Evolutionary conservation across 2,888 invertebrate species (phyloP).

Genomic region (Sepioteuthis lessoniana): DNA sequence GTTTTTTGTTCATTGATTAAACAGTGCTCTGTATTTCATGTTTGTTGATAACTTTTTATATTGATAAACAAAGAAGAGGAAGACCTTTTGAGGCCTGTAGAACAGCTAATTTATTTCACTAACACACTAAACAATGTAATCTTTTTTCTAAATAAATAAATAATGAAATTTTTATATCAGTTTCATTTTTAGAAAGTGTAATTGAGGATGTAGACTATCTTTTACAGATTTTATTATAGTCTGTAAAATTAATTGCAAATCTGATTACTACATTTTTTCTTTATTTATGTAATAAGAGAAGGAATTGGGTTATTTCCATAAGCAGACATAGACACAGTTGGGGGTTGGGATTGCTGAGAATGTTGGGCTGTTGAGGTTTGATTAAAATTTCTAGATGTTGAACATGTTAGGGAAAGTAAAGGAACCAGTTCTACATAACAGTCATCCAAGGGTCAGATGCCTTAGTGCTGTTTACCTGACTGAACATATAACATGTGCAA

Average conservation of each 20-base stretch:
- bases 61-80: background rate
- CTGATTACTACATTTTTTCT: background rate
- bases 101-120: background rate
- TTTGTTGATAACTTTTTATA: background rate
- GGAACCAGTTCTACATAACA: conserved; percentile 33
- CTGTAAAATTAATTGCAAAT: background rate
- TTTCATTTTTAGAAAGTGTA: too few relatives aligned
- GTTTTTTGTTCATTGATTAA: background rate
- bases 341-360: background rate
- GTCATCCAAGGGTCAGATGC: conserved; percentile 14
- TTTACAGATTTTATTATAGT: background rate
- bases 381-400: background rate
- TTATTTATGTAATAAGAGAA: background rate
- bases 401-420: background rate
- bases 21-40: background rate
- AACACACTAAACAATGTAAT: background rate
- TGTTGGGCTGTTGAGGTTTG: background rate
- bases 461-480: background rate
- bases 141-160: too few relatives aligned
- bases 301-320: background rate
- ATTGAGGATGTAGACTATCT: background rate
- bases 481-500: background rate
- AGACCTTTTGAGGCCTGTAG: background rate
- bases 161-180: too few relatives aligned
- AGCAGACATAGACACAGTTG: background rate